Evolutionary conservation across 2,113 vertebrate genomes (phyloP), one percentile per base, ranked within the genome.

Genomic region (Nothobranchius furzeri): DNA sequence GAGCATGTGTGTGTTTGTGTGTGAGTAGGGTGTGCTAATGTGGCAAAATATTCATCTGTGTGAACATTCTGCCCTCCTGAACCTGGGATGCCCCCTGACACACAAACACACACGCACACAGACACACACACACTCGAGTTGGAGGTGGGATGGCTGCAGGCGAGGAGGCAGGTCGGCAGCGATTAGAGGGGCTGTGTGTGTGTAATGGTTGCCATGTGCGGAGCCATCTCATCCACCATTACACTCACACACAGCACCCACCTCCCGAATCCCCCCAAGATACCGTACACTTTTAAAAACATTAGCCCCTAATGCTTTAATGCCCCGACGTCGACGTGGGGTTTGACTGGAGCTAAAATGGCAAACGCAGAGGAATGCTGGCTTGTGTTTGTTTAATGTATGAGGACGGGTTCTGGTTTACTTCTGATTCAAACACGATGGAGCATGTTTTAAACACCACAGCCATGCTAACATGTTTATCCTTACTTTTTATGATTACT

Each of bases 181-280:
- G 87, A 93, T 94, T 94, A 94, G 87, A 91, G 88, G 85, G 89
- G 85, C 89, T 91, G 82, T 90, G 80, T 81, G 80, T 81, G 83
- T 80, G 84, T 94, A 94, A 94, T 94, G 86, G 92, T 91, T 93
- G 92, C 93, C 92, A 94, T 93, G 91, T 94, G 93, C 83, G 49
- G 83, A 60, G 70, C 78, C 82, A 87, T 88, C 87, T 87, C 85
- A 91, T 85, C 85, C 89, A 82, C 86, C 85, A 79, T 92, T 91
- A 90, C 85, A 89, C 89, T 84, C 88, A 83, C 82, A 85, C 77
- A 84, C 86, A 79, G 72, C 64, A 53, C 81, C 87, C 86, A 87
- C 88, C 72, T 82, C 84, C 82, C 9, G 59, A 90, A 90, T 85
- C 89, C 87, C 79, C 85, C 80, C 87, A 85, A 89, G 88, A 85